Evolutionary conservation across 2,888 invertebrate species (phyloP), one percentile per base, ranked within the genome.

Genomic region (Drosophila koepferae): DNA sequence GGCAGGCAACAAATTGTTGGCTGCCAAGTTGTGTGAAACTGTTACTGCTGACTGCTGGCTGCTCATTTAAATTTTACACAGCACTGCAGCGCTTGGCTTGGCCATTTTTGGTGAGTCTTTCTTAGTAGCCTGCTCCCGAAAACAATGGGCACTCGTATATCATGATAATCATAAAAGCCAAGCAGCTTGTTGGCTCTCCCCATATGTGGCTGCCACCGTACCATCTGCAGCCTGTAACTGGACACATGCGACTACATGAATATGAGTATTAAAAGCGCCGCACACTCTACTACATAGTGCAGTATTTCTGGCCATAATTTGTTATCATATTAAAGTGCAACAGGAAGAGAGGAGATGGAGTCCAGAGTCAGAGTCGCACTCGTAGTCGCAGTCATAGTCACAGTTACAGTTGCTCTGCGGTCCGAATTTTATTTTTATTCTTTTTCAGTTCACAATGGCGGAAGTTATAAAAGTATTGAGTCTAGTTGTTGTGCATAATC

Each of bases 131-230:
- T 88, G 84, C 86, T 83, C 79, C 73, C 72, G 84, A 89, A 85
- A 85, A 85, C 85, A 85, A 85, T 85, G 87, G 85, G 82, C 85
- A 85, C 90, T 91, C 90, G 91, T 90, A 90, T 91, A 91, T 90
- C 89, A 90, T 89, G 91, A 85, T 90, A 89, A 90, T 91, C 87
- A 89, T 85, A 85, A 85, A 85, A 81, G 80, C 83, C 74, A 77
- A 77, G 69, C 72, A 71, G 80, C 80, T 68, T 77, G 77, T 80
- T 71, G 68, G 63, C 67, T 66, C 64, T 77, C 77, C 66, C 74
- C 87, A 74, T 82, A 89, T 89, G 74, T 81, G 80, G 83, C 68
- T 64, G 75, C 51, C 64, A 67, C 28, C 48, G 65, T 5, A 46
- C 62, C 63, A 66, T 59, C 43, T 71, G 74, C 40, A 63, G 46